phyloP scores from a whole-genome alignment of 1,140 invertebrate species.

The Cydia fagiglandana region DNA sequence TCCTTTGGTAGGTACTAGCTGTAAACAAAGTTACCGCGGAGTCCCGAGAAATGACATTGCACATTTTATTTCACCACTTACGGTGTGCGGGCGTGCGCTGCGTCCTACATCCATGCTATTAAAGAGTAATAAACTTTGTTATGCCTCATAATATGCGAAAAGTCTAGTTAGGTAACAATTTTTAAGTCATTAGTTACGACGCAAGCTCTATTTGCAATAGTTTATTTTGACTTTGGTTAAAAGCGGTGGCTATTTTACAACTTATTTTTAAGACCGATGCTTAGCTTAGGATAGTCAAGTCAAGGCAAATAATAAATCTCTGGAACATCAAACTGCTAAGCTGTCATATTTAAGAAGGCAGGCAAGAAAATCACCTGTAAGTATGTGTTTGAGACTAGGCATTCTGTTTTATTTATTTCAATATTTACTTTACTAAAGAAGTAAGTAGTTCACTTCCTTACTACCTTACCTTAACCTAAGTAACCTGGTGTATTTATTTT shows the following conservation, averaged over 20 bases:
- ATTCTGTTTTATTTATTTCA: too few relatives aligned
- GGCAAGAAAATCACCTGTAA: too few relatives aligned
- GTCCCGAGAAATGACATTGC: conserved; percentile 19
- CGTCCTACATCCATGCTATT: conserved; percentile 29
- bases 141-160: conserved; percentile 8
- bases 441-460: too few relatives aligned
- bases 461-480: too few relatives aligned
- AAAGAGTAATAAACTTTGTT: conserved; percentile 29
- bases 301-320: too few relatives aligned
- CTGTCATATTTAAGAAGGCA: too few relatives aligned
- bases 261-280: neutral
- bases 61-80: conserved; percentile 28
- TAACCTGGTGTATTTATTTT: too few relatives aligned
- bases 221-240: neutral
- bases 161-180: neutral
- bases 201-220: neutral
- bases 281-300: neutral
- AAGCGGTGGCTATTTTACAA: neutral
- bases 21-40: conserved; percentile 27
- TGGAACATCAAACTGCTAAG: too few relatives aligned
- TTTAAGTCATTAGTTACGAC: neutral
- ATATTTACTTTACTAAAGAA: too few relatives aligned
- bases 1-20: conserved; percentile 1
- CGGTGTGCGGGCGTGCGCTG: neutral
- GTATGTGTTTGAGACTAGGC: too few relatives aligned